phyloP scores from a whole-genome alignment of 2,113 vertebrate genomes.

The Festucalex cinctus region DNA sequence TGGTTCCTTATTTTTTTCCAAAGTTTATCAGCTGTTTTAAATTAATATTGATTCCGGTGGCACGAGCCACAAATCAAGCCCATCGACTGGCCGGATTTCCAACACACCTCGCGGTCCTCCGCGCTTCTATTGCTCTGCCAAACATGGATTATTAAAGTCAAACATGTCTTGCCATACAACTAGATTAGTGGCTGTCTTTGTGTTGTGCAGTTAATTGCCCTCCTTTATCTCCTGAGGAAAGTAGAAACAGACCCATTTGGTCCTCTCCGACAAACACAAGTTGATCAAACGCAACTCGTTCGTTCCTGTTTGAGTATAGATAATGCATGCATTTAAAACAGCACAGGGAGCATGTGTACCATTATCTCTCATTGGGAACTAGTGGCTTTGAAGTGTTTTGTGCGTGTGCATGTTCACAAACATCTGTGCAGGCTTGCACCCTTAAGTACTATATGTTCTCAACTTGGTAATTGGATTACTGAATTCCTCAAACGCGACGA shows the following conservation, averaged over 20 bases:
- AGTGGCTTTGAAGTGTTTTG: conserved; percentile 56
- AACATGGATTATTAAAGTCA: not conserved
- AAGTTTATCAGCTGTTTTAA: conserved; percentile 5
- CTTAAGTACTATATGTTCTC: conserved; percentile 63
- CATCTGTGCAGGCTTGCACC: conserved; percentile 41
- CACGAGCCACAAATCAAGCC: not conserved
- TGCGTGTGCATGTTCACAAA: conserved; percentile 33
- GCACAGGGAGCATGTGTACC: conserved; percentile 28
- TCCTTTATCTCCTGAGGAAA: conserved; percentile 9
- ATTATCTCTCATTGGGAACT: conserved; percentile 38
- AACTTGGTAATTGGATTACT: conserved; percentile 68
- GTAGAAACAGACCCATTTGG: conserved; percentile 17
- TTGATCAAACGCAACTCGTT: conserved; percentile 25
- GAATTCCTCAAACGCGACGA: conserved; percentile 57
- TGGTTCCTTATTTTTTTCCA: not conserved
- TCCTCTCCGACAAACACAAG: conserved; percentile 14
- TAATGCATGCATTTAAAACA: conserved; percentile 45
- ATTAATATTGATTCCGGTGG: not conserved
- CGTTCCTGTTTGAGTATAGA: conserved; percentile 18
- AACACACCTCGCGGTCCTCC: not conserved
- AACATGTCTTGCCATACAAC: not conserved
- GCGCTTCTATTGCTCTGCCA: not conserved
- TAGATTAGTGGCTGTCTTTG: not conserved
- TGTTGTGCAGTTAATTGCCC: conserved; percentile 3
- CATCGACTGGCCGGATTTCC: not conserved